Evolutionary conservation across 2,888 invertebrate species (phyloP).

Genomic region (Limnephilus rhombicus): DNA sequence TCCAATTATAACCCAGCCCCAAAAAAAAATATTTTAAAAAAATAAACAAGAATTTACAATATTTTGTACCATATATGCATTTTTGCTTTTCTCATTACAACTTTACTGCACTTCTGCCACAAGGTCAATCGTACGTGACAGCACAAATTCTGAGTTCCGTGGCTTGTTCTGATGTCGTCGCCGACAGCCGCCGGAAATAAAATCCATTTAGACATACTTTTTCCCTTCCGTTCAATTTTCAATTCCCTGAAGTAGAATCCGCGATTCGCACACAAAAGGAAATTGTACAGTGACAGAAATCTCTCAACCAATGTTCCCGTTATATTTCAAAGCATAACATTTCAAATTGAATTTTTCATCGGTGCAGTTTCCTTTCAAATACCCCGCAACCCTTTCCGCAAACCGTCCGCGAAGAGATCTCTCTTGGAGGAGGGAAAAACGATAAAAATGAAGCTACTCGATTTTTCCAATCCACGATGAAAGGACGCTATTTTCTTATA

Average conservation of each 20-base stretch:
- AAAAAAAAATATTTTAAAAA: no score
- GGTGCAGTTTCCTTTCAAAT: neutral
- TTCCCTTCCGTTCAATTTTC: slow-evolving; percentile 6
- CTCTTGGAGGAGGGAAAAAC: neutral
- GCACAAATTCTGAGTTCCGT: neutral
- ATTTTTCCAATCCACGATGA: neutral
- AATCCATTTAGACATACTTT: slow-evolving; percentile 16
- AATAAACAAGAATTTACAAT: no score
- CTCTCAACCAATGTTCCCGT: neutral
- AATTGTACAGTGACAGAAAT: slow-evolving; percentile 14
- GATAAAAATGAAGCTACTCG: neutral
- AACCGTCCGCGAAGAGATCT: neutral
- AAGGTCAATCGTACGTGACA: neutral
- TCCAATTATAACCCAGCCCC: no score
- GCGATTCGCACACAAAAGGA: slow-evolving; percentile 28
- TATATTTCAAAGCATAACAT: slow-evolving; percentile 36
- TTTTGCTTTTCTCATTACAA: no score
- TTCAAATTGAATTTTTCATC: slow-evolving; percentile 37
- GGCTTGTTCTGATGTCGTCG: neutral
- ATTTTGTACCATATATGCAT: no score
- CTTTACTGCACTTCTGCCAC: no score
- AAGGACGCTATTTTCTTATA: neutral
- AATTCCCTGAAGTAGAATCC: slow-evolving; percentile 7
- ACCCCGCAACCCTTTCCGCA: neutral
- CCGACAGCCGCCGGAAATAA: neutral